Evolutionary conservation across 2,113 vertebrate genomes (phyloP).

Genomic region (Sinocyclocheilus anophthalmus): DNA sequence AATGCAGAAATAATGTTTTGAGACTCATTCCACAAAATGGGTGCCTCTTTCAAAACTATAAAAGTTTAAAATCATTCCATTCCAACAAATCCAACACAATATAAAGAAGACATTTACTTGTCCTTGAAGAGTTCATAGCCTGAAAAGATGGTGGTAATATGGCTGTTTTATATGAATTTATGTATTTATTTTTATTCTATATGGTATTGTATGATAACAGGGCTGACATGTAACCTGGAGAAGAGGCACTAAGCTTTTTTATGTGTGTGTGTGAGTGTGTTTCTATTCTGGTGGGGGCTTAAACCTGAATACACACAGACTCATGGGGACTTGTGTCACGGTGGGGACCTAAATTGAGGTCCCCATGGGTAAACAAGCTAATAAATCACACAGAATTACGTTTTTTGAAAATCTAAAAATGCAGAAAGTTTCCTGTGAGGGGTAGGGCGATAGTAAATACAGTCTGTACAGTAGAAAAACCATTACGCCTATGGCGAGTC

Average conservation of each 20-base stretch:
- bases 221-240: background rate
- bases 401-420: no score
- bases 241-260: background rate
- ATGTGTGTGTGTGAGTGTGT: background rate
- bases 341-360: no score
- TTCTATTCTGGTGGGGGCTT: no score
- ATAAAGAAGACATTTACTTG: background rate
- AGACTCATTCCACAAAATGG: background rate
- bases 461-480: no score
- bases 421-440: no score
- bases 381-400: no score
- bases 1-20: background rate
- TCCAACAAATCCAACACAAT: background rate
- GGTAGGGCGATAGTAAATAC: no score
- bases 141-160: background rate
- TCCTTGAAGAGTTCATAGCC: constrained; percentile 1
- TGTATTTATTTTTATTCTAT: background rate
- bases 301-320: no score
- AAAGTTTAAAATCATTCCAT: background rate
- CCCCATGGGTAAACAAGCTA: no score
- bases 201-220: background rate
- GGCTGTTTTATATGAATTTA: background rate
- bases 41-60: background rate
- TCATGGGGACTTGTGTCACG: no score
- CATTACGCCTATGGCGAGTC: no score